These are phyloP conservation scores for Ranitomeya variabilis DNA, from an alignment of 2,113 vertebrate genomes.

Conservation along the genomic window DNA sequence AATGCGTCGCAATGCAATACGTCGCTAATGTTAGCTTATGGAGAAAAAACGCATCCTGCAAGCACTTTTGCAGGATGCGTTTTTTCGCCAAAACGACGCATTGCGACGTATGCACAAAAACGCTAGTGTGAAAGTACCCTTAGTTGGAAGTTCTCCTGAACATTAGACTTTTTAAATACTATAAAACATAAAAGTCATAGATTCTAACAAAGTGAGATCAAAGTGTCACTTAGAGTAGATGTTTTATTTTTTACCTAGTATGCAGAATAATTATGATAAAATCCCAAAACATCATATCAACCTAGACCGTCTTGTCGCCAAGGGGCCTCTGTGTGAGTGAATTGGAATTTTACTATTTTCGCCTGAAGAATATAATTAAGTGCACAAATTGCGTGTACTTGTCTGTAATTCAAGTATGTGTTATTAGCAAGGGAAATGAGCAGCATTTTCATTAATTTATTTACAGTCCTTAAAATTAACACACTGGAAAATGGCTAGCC, in stretches of 20 bases:
- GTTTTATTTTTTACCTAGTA: not conserved
- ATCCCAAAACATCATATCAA: not conserved
- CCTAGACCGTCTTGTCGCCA: not conserved
- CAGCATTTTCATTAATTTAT: constrained; percentile 31
- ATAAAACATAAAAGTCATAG: not conserved
- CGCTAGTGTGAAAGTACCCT: too few species aligned
- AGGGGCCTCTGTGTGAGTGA: constrained; percentile 4
- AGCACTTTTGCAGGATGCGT: too few species aligned
- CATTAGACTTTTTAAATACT: not conserved
- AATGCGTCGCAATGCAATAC: too few species aligned
- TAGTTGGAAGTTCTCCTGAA: not conserved
- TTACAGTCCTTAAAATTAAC: constrained; percentile 35
- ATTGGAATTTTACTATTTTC: constrained; percentile 13
- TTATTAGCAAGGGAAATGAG: constrained; percentile 39
- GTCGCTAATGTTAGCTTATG: too few species aligned
- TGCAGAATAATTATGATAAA: constrained; percentile 1
- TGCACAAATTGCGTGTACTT: constrained; percentile 27
- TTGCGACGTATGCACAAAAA: too few species aligned
- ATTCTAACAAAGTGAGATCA: not conserved
- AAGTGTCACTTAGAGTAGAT: not conserved
- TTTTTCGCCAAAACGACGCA: too few species aligned
- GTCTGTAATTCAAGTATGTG: constrained; percentile 30
- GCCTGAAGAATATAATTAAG: constrained; percentile 35
- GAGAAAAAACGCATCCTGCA: too few species aligned
- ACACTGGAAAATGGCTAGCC: constrained; percentile 20